Evolutionary conservation across 2,888 invertebrate genomes (phyloP).

Genomic region (Melieria picta): DNA sequence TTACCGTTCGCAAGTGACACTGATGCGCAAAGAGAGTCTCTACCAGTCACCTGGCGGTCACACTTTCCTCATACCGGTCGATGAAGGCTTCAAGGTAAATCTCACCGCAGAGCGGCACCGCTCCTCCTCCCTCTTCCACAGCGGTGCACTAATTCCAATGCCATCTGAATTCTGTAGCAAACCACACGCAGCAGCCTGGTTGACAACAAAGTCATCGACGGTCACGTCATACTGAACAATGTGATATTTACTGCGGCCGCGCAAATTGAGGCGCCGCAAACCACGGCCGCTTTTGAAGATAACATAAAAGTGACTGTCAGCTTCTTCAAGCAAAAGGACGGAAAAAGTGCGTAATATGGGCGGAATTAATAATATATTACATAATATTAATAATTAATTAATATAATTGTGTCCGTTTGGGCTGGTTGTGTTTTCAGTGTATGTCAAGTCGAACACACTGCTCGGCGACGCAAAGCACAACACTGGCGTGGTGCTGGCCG

Average conservation of each 20-base stretch:
- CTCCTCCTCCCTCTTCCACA: background rate
- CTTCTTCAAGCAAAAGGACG: slow-evolving; percentile 78
- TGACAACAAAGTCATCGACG: slow-evolving; percentile 86
- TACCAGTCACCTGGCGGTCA: slow-evolving; percentile 82
- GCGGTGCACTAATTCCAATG: slow-evolving; percentile 10
- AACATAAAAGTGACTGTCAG: slow-evolving; percentile 85
- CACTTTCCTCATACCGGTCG: slow-evolving; percentile 91
- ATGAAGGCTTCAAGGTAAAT: slow-evolving; percentile 86
- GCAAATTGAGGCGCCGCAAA: slow-evolving; percentile 76
- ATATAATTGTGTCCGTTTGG: background rate
- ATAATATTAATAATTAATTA: too few relatives aligned
- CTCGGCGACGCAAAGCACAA: slow-evolving; percentile 81
- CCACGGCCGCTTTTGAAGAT: slow-evolving; percentile 84
- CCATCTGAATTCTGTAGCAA: slow-evolving; percentile 66
- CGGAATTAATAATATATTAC: too few relatives aligned
- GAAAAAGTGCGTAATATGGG: slow-evolving; percentile 70
- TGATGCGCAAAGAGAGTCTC: slow-evolving; percentile 77
- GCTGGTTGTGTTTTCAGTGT: slow-evolving; percentile 67
- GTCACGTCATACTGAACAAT: slow-evolving; percentile 87
- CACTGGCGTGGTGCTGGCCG: slow-evolving; percentile 85
- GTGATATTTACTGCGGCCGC: slow-evolving; percentile 89
- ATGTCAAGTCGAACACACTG: slow-evolving; percentile 86
- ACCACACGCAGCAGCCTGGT: slow-evolving; percentile 78
- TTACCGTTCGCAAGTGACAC: slow-evolving; percentile 80
- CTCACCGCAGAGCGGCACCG: background rate